These are phyloP conservation scores for Sphyrna mokarran DNA, from an alignment of 2,113 vertebrate species.

Conservation along the genomic window DNA sequence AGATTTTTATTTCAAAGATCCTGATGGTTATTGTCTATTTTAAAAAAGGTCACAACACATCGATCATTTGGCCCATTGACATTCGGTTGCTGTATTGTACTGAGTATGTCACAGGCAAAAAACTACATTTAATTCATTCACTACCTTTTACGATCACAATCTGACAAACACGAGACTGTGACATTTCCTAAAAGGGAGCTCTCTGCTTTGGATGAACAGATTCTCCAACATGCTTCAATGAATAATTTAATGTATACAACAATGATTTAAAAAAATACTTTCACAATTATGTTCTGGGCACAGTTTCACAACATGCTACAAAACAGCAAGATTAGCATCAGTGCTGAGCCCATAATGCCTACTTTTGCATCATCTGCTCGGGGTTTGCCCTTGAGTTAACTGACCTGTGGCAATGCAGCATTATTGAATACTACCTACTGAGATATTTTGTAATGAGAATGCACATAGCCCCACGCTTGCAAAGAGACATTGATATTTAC, in stretches of 20 bases:
- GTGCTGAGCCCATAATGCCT: neutral
- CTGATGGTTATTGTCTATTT: neutral
- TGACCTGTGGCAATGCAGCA: constrained; percentile 1
- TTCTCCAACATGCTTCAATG: neutral
- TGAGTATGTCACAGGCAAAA: neutral
- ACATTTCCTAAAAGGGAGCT: neutral
- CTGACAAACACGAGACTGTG: neutral
- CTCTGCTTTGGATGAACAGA: neutral
- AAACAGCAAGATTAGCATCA: neutral
- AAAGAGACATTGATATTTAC: neutral
- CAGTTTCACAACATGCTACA: neutral
- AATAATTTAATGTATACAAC: neutral
- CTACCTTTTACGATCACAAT: too few relatives aligned
- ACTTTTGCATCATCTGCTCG: neutral
- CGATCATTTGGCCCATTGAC: neutral
- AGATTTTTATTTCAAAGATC: neutral
- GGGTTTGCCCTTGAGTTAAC: neutral
- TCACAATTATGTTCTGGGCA: neutral
- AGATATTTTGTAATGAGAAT: neutral
- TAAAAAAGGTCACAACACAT: neutral
- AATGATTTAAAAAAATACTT: neutral
- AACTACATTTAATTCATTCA: neutral
- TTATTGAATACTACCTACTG: neutral
- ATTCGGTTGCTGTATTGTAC: neutral
- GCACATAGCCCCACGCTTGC: neutral